Base-by-base conservation (phyloP, 2,797 vertebrate species). In the Acrossocheilus fasciatus region DNA sequence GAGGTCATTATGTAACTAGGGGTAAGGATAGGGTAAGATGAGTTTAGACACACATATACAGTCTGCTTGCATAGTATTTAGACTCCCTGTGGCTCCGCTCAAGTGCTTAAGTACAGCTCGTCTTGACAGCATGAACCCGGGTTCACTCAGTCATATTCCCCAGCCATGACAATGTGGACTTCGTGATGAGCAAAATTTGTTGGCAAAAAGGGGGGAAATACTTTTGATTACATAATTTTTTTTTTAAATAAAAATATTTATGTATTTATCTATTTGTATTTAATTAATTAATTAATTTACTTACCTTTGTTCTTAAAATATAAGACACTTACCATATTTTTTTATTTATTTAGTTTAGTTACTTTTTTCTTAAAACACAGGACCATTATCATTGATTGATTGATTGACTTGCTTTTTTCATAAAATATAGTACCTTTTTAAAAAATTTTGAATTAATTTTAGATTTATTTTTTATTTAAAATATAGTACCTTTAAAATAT, bases 1-100 rank as follows among this genome's bases (percentile, higher is more conserved):
- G 92, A 94, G 92, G 92, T 94, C 90, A 92, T 94, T 94, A 92
- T 92, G 90, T 94, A 94, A 95, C 89, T 91, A 75, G 69, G 50
- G 1, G 82, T 84, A 86, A 86, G 86, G 73, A 87, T 82, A 80
- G 87, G 88, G 8, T 86, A 75, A 86, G 45, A 45, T 59, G 89
- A 86, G 80, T 78, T 73, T 77, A 85, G 52, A 85, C 50, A 18
- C 75, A 7, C 47, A 69, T 15, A 66, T 70, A 85, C 66, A 62
- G 66, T 72, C 66, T 72, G 52, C 75, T 85, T 20, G 30, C 52
- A 62, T 85, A 54, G 57, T 74, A 15, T 81, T 81, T 36, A 36
- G 75, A 74, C 69, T 81, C n/a, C 54, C 57, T 23, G 78, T 15
- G 69, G 45, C 57, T 86, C 78, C n/a, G 20, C 43, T 81, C 30